Evolutionary conservation across 2,113 vertebrate species (phyloP), one percentile per base, ranked within the genome.

Genomic region (Sigmodon hispidus): DNA sequence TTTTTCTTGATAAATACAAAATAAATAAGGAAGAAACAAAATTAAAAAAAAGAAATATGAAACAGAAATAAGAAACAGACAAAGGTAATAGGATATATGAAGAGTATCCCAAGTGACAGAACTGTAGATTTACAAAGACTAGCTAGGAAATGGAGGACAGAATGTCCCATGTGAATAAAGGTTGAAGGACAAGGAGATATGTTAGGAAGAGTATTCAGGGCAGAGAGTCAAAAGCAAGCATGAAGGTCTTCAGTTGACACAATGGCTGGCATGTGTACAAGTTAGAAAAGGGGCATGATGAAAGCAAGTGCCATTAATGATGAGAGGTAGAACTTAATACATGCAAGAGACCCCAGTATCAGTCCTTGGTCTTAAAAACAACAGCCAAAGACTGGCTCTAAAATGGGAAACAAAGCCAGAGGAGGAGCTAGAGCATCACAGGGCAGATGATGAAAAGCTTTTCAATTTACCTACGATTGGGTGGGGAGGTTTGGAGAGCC

Each of bases 101-200:
- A 84, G 48, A 43, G 80, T 10, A 61, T 94, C 11, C 7, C 73
- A 81, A 80, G 12, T 91, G 69, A 83, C 21, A 40, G 9, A 72
- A 24, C 34, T 95, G 40, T 31, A 59, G 19, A 67, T 73, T 93
- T 31, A 24, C n/a, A n/a, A 63, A 93, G 45, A 85, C 31, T 57
- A 16, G 29, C 0, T 29, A 84, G 55, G 9, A 34, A 76, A 63
- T 26, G 24, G 55, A 88, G 94, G 16, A 73, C 29, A 92, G 52
- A 91, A 73, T 7, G 26, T 92, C 52, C 72, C 84, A 81, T 24
- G 50, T 86, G 45, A 87, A 0, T 93, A 93, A 88, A 90, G 3
- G n/a, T 36, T 19, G 36, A 96, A 96, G 31, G n/a, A 75, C 7
- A 90, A 40, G 40, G 16, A 88, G 76, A 52, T 94, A 87, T 72